A percentile compares a stretch with the other conserved stretches of the same genome.
Evolutionary conservation across 2,888 invertebrate species (phyloP).

Genomic region (Cerceris rybyensis): DNA sequence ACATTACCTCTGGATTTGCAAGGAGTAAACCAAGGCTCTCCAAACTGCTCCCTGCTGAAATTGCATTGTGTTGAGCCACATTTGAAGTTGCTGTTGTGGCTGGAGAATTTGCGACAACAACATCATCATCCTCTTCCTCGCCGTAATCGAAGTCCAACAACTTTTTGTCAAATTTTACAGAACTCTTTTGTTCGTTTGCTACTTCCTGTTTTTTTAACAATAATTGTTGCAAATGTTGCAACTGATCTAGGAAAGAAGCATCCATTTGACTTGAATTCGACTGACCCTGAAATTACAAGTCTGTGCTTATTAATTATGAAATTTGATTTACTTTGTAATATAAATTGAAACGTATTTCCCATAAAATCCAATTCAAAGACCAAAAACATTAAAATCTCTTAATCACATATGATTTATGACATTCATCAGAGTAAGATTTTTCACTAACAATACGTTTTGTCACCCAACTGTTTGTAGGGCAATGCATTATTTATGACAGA

Average conservation of each 20-base stretch:
- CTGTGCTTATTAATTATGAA: not conserved
- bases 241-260: slow-evolving; percentile 82
- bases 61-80: slow-evolving; percentile 69
- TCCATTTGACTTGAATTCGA: slow-evolving; percentile 77
- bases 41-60: slow-evolving; percentile 73
- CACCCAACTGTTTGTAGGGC: no score
- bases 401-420: no score
- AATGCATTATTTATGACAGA: no score
- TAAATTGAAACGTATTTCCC: no score
- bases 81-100: slow-evolving; percentile 71
- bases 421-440: no score
- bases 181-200: slow-evolving; percentile 80
- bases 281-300: slow-evolving; percentile 71
- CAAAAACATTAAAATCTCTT: no score
- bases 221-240: slow-evolving; percentile 86
- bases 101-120: slow-evolving; percentile 81
- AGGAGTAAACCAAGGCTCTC: slow-evolving; percentile 78
- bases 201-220: slow-evolving; percentile 82
- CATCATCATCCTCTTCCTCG: slow-evolving; percentile 93
- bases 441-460: no score
- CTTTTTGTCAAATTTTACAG: slow-evolving; percentile 91
- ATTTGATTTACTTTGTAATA: not conserved
- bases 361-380: no score
- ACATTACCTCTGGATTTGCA: slow-evolving; percentile 78
- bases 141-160: slow-evolving; percentile 95